Evolutionary conservation across 2,797 vertebrate genomes (phyloP).

Genomic region (Coendou prehensilis): DNA sequence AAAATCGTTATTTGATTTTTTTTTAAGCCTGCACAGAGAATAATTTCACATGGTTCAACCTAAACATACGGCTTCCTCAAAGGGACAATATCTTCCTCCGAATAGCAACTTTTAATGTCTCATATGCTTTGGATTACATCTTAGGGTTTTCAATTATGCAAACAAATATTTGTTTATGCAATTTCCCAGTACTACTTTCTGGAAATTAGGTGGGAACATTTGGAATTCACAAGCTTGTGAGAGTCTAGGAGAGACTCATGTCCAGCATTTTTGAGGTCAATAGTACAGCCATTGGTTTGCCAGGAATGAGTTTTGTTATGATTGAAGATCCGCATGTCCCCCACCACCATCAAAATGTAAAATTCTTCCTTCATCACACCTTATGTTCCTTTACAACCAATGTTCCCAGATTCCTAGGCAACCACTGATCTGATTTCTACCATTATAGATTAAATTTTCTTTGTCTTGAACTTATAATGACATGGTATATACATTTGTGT

Average conservation of each 20-base stretch:
- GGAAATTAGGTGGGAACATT: background rate
- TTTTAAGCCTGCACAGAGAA: background rate
- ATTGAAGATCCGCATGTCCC: background rate
- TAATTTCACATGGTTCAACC: background rate
- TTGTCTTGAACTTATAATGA: background rate
- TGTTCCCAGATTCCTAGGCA: background rate
- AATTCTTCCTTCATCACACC: background rate
- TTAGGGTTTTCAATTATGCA: background rate
- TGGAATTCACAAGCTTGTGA: background rate
- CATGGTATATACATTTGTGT: background rate
- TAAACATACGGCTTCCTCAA: constrained; percentile 43
- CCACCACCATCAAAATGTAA: background rate
- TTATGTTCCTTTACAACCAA: background rate
- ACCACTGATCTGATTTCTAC: background rate
- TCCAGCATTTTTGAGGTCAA: background rate
- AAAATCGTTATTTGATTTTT: background rate
- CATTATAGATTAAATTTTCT: background rate
- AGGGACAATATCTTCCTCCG: background rate
- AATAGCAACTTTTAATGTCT: constrained; percentile 10
- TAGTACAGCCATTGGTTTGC: background rate
- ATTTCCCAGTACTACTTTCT: background rate
- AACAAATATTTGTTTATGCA: background rate
- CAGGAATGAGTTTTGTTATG: background rate
- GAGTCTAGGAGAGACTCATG: background rate
- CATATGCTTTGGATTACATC: constrained; percentile 25